Evolutionary conservation across 2,797 vertebrate species (phyloP).

Genomic region (Paramormyrops hopkinsi): DNA sequence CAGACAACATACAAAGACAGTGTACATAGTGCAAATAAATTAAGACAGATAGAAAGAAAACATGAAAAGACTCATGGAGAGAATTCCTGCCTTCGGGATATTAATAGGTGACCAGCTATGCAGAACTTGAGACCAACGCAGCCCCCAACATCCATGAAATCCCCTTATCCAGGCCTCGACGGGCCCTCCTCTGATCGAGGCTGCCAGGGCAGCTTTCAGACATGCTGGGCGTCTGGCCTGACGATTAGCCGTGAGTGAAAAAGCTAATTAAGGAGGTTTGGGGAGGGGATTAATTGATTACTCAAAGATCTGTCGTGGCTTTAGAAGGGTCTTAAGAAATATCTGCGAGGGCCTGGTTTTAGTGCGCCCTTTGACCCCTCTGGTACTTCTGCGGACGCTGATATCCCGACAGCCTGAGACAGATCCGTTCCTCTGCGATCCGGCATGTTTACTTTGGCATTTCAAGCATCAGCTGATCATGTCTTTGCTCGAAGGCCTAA

Average conservation of each 20-base stretch:
- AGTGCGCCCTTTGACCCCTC: slow-evolving; percentile 6
- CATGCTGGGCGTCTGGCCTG: slow-evolving; percentile 18
- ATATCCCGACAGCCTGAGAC: not conserved
- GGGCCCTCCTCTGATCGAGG: slow-evolving; percentile 48
- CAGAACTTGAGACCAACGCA: not conserved
- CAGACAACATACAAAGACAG: not conserved
- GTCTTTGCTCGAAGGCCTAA: slow-evolving; percentile 9
- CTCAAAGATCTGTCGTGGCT: slow-evolving; percentile 23
- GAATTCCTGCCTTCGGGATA: not conserved
- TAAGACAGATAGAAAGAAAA: not conserved
- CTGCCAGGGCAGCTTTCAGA: slow-evolving; percentile 38
- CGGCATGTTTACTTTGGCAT: not conserved
- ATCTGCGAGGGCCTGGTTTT: slow-evolving; percentile 11
- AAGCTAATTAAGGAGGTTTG: slow-evolving; percentile 26
- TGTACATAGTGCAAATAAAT: not conserved
- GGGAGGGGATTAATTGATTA: slow-evolving; percentile 39
- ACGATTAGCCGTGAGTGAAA: slow-evolving; percentile 35
- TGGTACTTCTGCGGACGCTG: slow-evolving; percentile 1
- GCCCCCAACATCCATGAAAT: not conserved
- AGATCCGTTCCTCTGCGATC: not conserved
- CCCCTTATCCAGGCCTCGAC: slow-evolving; percentile 32
- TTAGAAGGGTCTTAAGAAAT: slow-evolving; percentile 15
- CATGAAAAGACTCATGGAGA: not conserved
- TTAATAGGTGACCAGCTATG: not conserved
- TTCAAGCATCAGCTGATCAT: not conserved